A percentile compares a stretch with the other conserved stretches of the same genome.
Conservation (phyloP, 2,888 invertebrate genomes). For the Bursaphelenchus okinawaensis region DNA sequence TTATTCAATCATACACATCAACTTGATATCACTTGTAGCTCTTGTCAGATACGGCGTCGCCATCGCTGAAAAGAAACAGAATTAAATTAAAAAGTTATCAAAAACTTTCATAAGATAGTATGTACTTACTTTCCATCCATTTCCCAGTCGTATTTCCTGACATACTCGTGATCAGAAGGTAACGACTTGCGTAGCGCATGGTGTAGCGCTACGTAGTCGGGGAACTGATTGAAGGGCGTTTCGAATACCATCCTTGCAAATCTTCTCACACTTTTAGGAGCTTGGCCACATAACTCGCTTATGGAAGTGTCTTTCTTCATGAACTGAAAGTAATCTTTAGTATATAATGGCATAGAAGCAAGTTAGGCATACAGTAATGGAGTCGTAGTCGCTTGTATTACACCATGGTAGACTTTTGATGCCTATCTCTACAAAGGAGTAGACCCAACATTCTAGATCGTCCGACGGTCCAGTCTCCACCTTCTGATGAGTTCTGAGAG, state of each 20-base stretch:
- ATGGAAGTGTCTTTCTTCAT: conserved; percentile 2
- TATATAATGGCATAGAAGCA: no score
- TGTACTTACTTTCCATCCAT: neutral
- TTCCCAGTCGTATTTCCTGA: conserved; percentile 1
- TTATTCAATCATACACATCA: no score
- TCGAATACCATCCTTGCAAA: conserved; percentile 5
- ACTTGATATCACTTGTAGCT: neutral
- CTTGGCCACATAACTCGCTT: conserved; percentile 1
- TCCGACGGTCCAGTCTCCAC: conserved; percentile 20
- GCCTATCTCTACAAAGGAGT: conserved; percentile 17
- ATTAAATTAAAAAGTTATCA: neutral
- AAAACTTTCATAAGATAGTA: neutral
- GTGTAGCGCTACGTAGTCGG: conserved; percentile 11
- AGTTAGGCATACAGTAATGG: neutral
- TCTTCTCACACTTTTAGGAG: conserved; percentile 9
- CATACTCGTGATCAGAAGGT: neutral
- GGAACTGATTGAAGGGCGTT: neutral
- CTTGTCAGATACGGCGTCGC: neutral
- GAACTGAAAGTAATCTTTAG: no score
- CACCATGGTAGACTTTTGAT: conserved; percentile 7
- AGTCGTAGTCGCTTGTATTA: neutral
- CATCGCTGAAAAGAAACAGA: neutral
- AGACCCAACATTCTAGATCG: conserved; percentile 19
- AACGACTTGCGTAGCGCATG: neutral
- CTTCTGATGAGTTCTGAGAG: conserved; percentile 1